Percentiles rank a stretch among this genome's conserved stretches.
Conservation (phyloP, 2,113 vertebrate genomes). For the Chlorodrepanis virens region DNA sequence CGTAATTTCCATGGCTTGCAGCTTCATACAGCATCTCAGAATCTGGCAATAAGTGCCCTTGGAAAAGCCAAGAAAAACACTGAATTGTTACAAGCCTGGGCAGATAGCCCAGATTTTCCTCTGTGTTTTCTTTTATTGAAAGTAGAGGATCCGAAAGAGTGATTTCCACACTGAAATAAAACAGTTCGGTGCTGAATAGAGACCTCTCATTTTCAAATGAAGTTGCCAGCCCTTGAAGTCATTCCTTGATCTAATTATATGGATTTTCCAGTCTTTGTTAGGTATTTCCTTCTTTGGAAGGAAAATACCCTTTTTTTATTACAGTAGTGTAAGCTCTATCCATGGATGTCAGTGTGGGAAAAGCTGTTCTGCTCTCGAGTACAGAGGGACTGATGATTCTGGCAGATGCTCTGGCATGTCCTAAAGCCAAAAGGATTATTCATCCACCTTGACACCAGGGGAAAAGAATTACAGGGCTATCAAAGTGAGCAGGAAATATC, state of each 20-base stretch:
- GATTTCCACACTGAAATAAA: background rate
- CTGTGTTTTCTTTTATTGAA: constrained; percentile 37
- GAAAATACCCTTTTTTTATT: background rate
- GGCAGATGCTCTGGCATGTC: background rate
- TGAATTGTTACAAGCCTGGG: constrained; percentile 11
- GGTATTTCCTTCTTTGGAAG: background rate
- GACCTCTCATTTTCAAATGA: background rate
- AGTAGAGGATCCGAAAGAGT: background rate
- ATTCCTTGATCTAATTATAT: background rate
- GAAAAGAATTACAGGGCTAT: background rate
- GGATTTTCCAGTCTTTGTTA: background rate
- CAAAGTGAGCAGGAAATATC: background rate
- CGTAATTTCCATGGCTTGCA: constrained; percentile 42
- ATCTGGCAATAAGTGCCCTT: background rate
- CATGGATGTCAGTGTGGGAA: background rate
- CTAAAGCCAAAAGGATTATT: constrained; percentile 6
- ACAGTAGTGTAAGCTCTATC: background rate
- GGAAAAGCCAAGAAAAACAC: constrained; percentile 42
- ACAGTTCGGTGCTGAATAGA: background rate
- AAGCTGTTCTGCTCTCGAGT: background rate
- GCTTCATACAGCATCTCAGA: background rate
- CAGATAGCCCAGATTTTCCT: constrained; percentile 4
- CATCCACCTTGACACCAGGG: background rate
- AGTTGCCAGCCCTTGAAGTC: background rate
- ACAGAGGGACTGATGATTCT: background rate